Conservation (phyloP, 2,888 invertebrate genomes). For the Drosophila ochracea region DNA sequence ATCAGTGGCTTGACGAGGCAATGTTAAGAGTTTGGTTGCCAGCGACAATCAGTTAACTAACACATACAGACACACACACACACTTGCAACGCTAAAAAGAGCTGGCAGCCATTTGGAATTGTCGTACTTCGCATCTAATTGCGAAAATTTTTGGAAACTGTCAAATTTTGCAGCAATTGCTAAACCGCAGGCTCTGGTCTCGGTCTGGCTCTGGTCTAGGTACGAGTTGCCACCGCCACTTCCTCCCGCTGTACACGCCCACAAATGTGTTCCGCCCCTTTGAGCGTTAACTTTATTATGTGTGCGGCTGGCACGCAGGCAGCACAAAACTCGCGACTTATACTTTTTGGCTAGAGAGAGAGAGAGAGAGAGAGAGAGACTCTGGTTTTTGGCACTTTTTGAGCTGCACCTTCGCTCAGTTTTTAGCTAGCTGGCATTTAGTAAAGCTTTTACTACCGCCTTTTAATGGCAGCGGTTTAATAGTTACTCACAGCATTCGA, state of each 20-base stretch:
- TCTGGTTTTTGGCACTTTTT: constrained; percentile 13
- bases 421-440: constrained; percentile 50
- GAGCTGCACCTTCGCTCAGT: constrained; percentile 16
- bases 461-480: constrained; percentile 65
- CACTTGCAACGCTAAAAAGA: not conserved
- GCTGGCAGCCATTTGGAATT: constrained; percentile 61
- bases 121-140: constrained; percentile 73
- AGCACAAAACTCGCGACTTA: constrained; percentile 48
- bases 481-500: constrained; percentile 51
- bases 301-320: constrained; percentile 60
- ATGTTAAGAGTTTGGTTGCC: constrained; percentile 61
- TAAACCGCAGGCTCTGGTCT: constrained; percentile 62
- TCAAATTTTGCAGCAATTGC: constrained; percentile 75
- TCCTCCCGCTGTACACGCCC: constrained; percentile 22
- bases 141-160: constrained; percentile 77
- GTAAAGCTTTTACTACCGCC: constrained; percentile 58
- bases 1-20: constrained; percentile 62
- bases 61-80: not conserved
- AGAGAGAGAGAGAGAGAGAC: not conserved
- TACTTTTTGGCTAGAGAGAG: constrained; percentile 40
- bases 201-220: constrained; percentile 48
- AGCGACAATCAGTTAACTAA: constrained; percentile 64
- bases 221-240: not conserved
- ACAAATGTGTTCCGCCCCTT: constrained; percentile 34
- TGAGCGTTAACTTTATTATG: constrained; percentile 70